These are phyloP conservation scores for Cataglyphis livida DNA, from an alignment of 2,888 invertebrate species.

Conservation along the genomic window DNA sequence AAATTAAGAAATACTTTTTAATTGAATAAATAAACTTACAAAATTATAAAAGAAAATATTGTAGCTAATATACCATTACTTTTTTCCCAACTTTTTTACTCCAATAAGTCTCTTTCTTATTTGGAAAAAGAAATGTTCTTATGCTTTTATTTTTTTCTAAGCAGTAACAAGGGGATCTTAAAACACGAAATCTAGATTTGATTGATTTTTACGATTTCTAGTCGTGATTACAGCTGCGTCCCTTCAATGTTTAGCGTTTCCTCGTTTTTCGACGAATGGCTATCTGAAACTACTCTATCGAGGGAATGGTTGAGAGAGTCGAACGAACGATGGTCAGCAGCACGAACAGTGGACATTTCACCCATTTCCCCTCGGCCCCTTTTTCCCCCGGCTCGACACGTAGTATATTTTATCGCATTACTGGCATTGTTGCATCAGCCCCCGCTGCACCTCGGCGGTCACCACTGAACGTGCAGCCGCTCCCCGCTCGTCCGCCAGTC, in stretches of 20 bases:
- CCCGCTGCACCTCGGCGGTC: constrained; percentile 69
- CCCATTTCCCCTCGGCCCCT: constrained; percentile 59
- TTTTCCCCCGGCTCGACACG: constrained; percentile 72
- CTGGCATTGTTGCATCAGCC: constrained; percentile 82
- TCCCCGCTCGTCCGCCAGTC: constrained; percentile 62
- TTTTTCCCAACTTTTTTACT: neutral
- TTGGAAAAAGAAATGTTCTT: neutral
- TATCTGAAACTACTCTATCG: constrained; percentile 65
- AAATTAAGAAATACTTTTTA: neutral
- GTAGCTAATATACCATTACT: neutral
- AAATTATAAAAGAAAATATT: neutral
- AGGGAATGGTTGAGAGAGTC: constrained; percentile 64
- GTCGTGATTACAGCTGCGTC: constrained; percentile 53
- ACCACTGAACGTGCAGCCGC: constrained; percentile 57
- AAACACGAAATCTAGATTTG: neutral
- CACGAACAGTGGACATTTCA: constrained; percentile 75
- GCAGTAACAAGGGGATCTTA: neutral
- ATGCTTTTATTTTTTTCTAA: neutral
- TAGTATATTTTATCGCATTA: constrained; percentile 84
- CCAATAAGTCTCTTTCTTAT: neutral
- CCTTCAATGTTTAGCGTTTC: constrained; percentile 59
- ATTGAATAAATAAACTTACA: neutral
- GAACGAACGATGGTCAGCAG: constrained; percentile 72
- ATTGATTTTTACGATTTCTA: constrained; percentile 53
- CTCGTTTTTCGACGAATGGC: constrained; percentile 67